Percentiles rank a stretch among this genome's conserved stretches.
Conservation (phyloP, 2,113 vertebrate species). For the Lepus europaeus region DNA sequence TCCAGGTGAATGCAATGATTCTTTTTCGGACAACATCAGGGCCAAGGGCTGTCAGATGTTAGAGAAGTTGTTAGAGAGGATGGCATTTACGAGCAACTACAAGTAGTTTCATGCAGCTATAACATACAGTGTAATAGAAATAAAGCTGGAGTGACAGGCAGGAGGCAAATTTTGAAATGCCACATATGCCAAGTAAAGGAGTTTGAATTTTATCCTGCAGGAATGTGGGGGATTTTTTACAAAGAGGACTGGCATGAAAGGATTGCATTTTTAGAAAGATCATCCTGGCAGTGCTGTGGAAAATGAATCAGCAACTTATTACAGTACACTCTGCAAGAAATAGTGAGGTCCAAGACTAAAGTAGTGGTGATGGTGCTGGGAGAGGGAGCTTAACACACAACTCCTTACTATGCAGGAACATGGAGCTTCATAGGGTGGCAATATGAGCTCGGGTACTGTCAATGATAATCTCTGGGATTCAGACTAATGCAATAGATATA, state of each 20-base stretch:
- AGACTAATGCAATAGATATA: background rate
- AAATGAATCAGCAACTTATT: slow-evolving; percentile 42
- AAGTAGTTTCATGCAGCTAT: background rate
- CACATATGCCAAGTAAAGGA: slow-evolving; percentile 44
- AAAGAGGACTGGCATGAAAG: slow-evolving; percentile 3
- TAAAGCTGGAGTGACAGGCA: slow-evolving; percentile 32
- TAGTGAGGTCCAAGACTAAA: background rate
- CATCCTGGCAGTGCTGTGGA: background rate
- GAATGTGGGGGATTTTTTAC: background rate
- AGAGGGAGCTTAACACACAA: background rate
- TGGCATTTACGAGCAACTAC: background rate
- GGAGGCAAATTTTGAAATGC: slow-evolving; percentile 59
- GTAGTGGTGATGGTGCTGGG: background rate
- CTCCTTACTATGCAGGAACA: background rate
- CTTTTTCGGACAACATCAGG: background rate
- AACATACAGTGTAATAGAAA: background rate
- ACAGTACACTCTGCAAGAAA: background rate
- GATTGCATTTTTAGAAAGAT: slow-evolving; percentile 49
- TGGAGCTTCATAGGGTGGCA: background rate
- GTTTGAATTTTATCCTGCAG: slow-evolving; percentile 36
- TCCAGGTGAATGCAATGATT: background rate
- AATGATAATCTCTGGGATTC: background rate
- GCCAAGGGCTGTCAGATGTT: background rate
- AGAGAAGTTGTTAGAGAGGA: background rate
- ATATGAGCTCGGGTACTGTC: background rate